Conservation (phyloP, 2,113 vertebrate species). For the Tautogolabrus adspersus region DNA sequence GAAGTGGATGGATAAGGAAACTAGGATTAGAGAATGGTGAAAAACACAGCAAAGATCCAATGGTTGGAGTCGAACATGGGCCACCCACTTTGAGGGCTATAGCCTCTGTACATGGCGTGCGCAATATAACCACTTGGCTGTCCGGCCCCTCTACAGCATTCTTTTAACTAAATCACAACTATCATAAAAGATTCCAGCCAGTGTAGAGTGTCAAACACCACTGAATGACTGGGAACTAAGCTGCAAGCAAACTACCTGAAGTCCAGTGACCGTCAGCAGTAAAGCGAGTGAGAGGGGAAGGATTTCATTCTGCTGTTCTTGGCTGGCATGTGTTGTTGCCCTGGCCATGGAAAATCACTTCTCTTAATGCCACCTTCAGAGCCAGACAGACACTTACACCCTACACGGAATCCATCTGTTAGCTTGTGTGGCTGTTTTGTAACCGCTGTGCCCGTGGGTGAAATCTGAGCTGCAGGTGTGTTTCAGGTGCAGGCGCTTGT, state of each 20-base stretch:
- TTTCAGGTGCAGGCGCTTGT: conserved; percentile 52
- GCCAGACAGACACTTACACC: conserved; percentile 26
- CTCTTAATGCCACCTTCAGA: conserved; percentile 44
- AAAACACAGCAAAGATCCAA: too few species aligned
- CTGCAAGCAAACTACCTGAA: not conserved
- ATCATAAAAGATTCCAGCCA: conserved; percentile 28
- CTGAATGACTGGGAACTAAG: conserved; percentile 50
- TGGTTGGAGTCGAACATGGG: too few species aligned
- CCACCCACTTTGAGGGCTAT: too few species aligned
- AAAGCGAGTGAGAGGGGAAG: conserved; percentile 11
- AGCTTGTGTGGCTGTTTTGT: conserved; percentile 50
- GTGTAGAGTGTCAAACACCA: conserved; percentile 3
- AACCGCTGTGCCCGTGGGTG: conserved; percentile 28
- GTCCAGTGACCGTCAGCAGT: conserved; percentile 35
- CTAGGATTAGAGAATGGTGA: too few species aligned
- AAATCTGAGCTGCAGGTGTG: conserved; percentile 73
- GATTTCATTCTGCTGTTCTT: conserved; percentile 67
- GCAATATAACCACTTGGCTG: too few species aligned
- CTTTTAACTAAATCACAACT: conserved; percentile 1
- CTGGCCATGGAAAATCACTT: conserved; percentile 61
- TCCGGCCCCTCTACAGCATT: too few species aligned
- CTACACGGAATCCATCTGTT: conserved; percentile 34
- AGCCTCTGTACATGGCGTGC: too few species aligned
- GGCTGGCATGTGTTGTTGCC: conserved; percentile 49
- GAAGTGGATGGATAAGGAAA: too few species aligned